phyloP scores from a whole-genome alignment of 2,888 invertebrate species.

The Agonopterix alstromeriana region DNA sequence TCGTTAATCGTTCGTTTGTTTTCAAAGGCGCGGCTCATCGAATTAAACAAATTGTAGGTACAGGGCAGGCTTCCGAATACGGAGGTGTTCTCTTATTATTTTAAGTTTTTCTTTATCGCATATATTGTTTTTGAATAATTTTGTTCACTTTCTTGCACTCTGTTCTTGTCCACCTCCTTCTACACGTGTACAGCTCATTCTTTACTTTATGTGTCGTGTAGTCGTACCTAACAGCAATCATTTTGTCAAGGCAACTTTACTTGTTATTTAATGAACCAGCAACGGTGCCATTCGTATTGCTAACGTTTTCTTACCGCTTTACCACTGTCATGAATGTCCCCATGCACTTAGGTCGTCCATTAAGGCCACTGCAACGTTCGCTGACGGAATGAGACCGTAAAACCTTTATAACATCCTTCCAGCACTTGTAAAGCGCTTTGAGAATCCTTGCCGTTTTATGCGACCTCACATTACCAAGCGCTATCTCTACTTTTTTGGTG shows the following conservation, averaged over 20 bases:
- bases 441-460: slow-evolving; percentile 62
- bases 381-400: slow-evolving; percentile 72
- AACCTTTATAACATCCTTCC: slow-evolving; percentile 76
- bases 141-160: too few relatives aligned
- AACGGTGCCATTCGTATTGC: slow-evolving; percentile 35
- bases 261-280: slow-evolving; percentile 39
- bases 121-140: too few relatives aligned
- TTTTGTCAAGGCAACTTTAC: slow-evolving; percentile 1
- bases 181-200: too few relatives aligned
- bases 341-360: slow-evolving; percentile 75
- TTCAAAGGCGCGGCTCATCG: slow-evolving; percentile 30
- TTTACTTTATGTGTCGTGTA: too few relatives aligned
- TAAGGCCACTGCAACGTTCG: slow-evolving; percentile 67
- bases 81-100: too few relatives aligned
- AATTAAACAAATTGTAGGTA: slow-evolving; percentile 2
- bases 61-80: too few relatives aligned
- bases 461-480: slow-evolving; percentile 49
- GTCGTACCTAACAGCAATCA: not conserved
- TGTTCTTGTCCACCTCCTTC: too few relatives aligned
- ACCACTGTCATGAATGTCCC: slow-evolving; percentile 67
- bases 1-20: slow-evolving; percentile 32
- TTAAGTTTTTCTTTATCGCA: too few relatives aligned
- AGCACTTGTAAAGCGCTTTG: slow-evolving; percentile 74
- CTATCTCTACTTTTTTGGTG: slow-evolving; percentile 38
- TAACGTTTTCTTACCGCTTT: slow-evolving; percentile 45